phyloP scores from a whole-genome alignment of 2,888 invertebrate genomes.

The Dusona sp. region DNA sequence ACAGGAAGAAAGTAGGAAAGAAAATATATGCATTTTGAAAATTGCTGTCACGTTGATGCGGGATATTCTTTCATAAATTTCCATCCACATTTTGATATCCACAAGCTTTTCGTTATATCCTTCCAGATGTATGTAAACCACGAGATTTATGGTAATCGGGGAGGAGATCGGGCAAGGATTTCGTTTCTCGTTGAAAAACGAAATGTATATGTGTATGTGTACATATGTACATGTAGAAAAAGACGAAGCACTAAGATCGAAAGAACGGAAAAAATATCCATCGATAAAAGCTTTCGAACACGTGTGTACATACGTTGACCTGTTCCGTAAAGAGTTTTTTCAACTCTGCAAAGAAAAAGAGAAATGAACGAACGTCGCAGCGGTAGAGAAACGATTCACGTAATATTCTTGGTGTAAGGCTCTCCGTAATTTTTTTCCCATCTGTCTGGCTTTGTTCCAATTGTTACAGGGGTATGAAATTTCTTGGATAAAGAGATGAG shows the following conservation, averaged over 20 bases:
- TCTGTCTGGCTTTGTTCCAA: constrained; percentile 75
- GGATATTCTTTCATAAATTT: constrained; percentile 12
- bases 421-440: constrained; percentile 71
- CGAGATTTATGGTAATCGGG: constrained; percentile 55
- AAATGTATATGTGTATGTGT: background rate
- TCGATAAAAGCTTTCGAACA: constrained; percentile 62
- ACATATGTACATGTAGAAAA: background rate
- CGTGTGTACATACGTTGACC: constrained; percentile 46
- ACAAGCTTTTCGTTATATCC: constrained; percentile 32
- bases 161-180: constrained; percentile 23
- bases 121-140: constrained; percentile 19
- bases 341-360: constrained; percentile 23
- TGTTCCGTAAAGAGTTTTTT: constrained; percentile 18
- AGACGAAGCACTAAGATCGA: constrained; percentile 5
- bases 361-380: constrained; percentile 3
- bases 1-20: background rate
- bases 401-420: constrained; percentile 73
- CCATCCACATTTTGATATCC: constrained; percentile 15
- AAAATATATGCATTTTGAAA: background rate
- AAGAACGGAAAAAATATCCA: constrained; percentile 43
- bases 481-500: constrained; percentile 39
- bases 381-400: constrained; percentile 70
- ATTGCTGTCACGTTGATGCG: constrained; percentile 11
- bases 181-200: constrained; percentile 8
- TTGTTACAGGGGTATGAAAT: constrained; percentile 52